Conservation (phyloP, 2,797 vertebrate genomes). For the Channa striata region DNA sequence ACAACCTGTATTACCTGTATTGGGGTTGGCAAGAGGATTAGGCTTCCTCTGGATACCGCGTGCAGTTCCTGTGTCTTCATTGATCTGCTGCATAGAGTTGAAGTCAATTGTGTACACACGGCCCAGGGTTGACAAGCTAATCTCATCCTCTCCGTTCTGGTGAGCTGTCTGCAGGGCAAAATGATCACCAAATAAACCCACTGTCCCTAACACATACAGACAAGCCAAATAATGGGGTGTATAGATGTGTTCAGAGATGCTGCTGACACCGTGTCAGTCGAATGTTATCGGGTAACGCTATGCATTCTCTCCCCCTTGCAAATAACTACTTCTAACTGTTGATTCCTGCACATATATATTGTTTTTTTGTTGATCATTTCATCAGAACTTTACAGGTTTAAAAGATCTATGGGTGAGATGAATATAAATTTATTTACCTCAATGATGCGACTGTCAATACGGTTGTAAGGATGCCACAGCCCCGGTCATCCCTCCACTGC, state of each 20-base stretch:
- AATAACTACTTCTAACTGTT: background rate
- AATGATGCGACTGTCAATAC: conserved; percentile 99
- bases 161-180: conserved; percentile 93
- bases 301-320: too few relatives aligned
- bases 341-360: too few relatives aligned
- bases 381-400: background rate
- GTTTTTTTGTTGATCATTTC: background rate
- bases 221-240: conserved; percentile 1
- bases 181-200: conserved; percentile 51
- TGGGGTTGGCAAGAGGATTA: conserved; percentile 98
- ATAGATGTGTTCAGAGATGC: background rate
- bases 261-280: background rate
- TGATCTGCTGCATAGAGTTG: conserved; percentile 99
- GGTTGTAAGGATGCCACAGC: conserved; percentile 99
- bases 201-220: conserved; percentile 30
- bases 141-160: conserved; percentile 99
- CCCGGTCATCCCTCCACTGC: conserved; percentile 99
- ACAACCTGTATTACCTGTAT: conserved; percentile 85
- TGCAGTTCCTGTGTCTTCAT: conserved; percentile 99
- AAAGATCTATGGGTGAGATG: background rate
- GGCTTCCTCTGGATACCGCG: conserved; percentile 99
- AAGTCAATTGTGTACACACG: conserved; percentile 99
- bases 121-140: conserved; percentile 98
- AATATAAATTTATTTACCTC: conserved; percentile 86
- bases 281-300: background rate